Conservation (phyloP, 2,888 invertebrate species). For the Dorcus parallelipipedus region DNA sequence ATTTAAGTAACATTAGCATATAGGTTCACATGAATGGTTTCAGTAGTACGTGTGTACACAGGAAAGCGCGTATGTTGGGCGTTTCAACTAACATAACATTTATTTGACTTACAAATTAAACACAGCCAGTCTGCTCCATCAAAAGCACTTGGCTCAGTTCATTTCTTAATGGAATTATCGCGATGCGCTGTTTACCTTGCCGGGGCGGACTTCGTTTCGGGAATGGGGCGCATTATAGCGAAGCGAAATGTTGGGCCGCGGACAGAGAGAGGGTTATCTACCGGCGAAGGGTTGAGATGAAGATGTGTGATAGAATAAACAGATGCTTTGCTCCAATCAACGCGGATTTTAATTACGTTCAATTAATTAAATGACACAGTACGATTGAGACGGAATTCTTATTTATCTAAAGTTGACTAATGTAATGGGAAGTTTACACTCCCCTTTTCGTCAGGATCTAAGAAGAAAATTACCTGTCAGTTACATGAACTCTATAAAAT, state of each 20-base stretch:
- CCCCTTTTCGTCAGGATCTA: not conserved
- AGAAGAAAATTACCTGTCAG: not conserved
- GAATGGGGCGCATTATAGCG: constrained; percentile 6
- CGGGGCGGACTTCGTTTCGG: constrained; percentile 23
- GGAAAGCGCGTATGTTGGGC: constrained; percentile 13
- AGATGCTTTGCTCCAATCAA: constrained; percentile 44
- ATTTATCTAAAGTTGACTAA: not conserved
- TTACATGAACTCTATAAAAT: not conserved
- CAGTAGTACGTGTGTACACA: constrained; percentile 13
- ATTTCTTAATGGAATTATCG: constrained; percentile 50
- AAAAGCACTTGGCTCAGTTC: constrained; percentile 45
- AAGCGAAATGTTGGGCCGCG: constrained; percentile 11
- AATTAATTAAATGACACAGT: constrained; percentile 43
- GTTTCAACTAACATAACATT: constrained; percentile 35
- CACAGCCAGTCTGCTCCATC: constrained; percentile 23
- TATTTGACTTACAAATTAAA: constrained; percentile 44
- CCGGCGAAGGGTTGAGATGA: constrained; percentile 10
- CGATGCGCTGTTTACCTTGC: constrained; percentile 42
- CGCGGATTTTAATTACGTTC: constrained; percentile 43
- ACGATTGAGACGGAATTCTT: constrained; percentile 25
- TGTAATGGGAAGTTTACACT: not conserved
- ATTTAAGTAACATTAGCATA: constrained; percentile 35
- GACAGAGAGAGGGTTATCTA: constrained; percentile 1
- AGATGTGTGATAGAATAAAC: constrained; percentile 35
- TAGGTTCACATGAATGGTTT: constrained; percentile 31